These are phyloP conservation scores for Aspidapion aeneum DNA, from an alignment of 2,888 invertebrate genomes.

Conservation along the genomic window DNA sequence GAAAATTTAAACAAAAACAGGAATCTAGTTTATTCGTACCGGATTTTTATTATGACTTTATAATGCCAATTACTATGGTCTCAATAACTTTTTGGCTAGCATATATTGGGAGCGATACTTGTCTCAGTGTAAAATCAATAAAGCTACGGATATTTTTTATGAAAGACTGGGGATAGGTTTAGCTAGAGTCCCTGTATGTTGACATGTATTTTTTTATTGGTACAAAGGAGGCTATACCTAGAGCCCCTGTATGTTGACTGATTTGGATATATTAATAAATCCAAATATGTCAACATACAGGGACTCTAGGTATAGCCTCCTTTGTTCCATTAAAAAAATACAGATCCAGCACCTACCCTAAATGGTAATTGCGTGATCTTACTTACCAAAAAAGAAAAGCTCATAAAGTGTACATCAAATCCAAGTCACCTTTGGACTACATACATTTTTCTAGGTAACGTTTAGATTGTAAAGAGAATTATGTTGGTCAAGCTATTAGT, in stretches of 20 bases:
- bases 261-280: too few relatives aligned
- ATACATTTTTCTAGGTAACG: background rate
- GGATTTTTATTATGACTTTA: too few relatives aligned
- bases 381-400: background rate
- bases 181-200: too few relatives aligned
- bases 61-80: too few relatives aligned
- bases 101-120: too few relatives aligned
- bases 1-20: too few relatives aligned
- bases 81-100: too few relatives aligned
- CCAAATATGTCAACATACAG: too few relatives aligned
- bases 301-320: background rate
- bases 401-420: background rate
- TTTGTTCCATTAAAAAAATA: background rate
- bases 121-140: too few relatives aligned
- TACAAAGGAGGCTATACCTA: background rate
- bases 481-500: background rate
- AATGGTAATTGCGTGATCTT: background rate
- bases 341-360: background rate
- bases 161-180: background rate
- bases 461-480: background rate
- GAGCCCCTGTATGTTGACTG: too few relatives aligned
- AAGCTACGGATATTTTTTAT: background rate
- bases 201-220: background rate
- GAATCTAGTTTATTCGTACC: too few relatives aligned
- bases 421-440: background rate